Conservation (phyloP, 1,140 invertebrate species). For the Caligus rogercresseyi region DNA sequence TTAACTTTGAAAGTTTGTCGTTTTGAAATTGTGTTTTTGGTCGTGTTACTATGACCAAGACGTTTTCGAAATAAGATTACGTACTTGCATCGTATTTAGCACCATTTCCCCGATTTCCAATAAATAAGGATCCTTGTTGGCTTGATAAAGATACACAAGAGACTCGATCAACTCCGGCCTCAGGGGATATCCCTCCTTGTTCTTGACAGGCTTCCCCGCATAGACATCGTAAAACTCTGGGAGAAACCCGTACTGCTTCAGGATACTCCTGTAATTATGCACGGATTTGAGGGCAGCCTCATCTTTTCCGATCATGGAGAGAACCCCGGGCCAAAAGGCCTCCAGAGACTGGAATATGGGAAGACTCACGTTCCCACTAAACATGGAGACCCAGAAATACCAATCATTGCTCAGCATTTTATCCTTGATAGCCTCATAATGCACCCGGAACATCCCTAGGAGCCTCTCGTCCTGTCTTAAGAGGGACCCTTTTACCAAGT, state of each 20-base stretch:
- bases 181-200: slow-evolving; percentile 82
- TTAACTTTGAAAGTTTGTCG: too few relatives aligned
- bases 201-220: slow-evolving; percentile 50
- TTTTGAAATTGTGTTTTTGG: too few relatives aligned
- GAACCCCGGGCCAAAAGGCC: slow-evolving; percentile 90
- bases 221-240: slow-evolving; percentile 95
- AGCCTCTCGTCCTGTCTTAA: slow-evolving; percentile 57
- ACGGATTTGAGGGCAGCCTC: slow-evolving; percentile 75
- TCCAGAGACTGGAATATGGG: slow-evolving; percentile 96
- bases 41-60: too few relatives aligned
- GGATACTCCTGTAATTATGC: slow-evolving; percentile 87
- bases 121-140: slow-evolving; percentile 76
- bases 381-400: slow-evolving; percentile 93
- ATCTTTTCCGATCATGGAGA: slow-evolving; percentile 49
- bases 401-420: slow-evolving; percentile 75
- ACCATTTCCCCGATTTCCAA: slow-evolving; percentile 52
- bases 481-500: slow-evolving; percentile 80
- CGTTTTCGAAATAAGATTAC: too few relatives aligned
- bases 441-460: slow-evolving; percentile 72
- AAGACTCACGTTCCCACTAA: slow-evolving; percentile 77
- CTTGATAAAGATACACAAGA: slow-evolving; percentile 85
- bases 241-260: slow-evolving; percentile 88
- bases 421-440: slow-evolving; percentile 55
- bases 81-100: slow-evolving; percentile 34
- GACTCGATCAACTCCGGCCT: slow-evolving; percentile 90